Base-by-base conservation (phyloP, 2,113 vertebrate species). In the Sylvietta virens region DNA sequence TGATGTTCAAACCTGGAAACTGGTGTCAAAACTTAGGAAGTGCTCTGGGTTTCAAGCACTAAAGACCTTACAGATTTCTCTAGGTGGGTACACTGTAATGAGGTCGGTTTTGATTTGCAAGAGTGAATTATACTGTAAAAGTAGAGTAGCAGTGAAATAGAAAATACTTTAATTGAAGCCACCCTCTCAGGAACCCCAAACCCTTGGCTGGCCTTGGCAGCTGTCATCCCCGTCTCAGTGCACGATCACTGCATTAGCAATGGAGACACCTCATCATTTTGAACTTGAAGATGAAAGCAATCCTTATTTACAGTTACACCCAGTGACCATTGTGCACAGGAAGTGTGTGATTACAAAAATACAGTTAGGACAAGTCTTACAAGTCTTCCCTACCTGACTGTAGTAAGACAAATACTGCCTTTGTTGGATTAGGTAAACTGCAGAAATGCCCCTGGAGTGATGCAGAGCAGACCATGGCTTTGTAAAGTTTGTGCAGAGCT, bases 241-340 rank as follows among this genome's bases (percentile, higher is more conserved):
- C 28, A 31, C 2, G 6, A 23, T 35, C 70, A 12, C 71, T 26
- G 11, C 30, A 50, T 11, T 54, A 70, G 72, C 60, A 67, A 26
- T 7, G 17, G 51, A 88, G 89, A 81, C 72, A 82, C 62, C 79
- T 54, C 16, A 4, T 64, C 22, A 33, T n/a, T 71, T 66, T 67
- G 51, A 78, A 71, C 39, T 39, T 50, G 17, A 60, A 40, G 81
- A 76, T 72, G 40, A 92, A 91, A 92, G 87, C 6, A 72, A 26
- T 54, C 47, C 24, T 69, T 94, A 70, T 90, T 95, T 94, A 90
- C 85, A 77, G 90, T 87, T 80, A 90, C 85, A 85, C 50, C 94
- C 92, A 85, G 66, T 33, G 51, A 47, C 65, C 27, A 18, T 7
- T 80, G 74, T 95, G 84, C 47, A 65, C 77, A 77, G 94, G 74